Conservation (phyloP, 2,113 vertebrate genomes). For the Oncorhynchus kisutch region DNA sequence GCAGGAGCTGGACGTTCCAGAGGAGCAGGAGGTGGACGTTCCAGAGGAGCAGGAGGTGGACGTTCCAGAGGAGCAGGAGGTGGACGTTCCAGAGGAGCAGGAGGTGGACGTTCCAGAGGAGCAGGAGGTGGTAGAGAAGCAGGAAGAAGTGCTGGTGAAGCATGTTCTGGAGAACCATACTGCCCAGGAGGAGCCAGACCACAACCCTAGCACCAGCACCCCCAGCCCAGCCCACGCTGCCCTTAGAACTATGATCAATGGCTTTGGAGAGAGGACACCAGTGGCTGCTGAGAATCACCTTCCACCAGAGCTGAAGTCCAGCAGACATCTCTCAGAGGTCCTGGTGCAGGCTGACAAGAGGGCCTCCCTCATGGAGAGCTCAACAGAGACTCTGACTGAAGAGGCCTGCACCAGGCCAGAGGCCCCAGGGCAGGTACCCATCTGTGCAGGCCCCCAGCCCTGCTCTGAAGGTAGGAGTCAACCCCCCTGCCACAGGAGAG, state of each 20-base stretch:
- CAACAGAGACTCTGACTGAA: constrained; percentile 85
- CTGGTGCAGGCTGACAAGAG: constrained; percentile 63
- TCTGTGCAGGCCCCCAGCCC: constrained; percentile 22
- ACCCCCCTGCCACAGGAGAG: constrained; percentile 51
- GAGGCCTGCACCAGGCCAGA: constrained; percentile 70
- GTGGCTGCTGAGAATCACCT: constrained; percentile 41
- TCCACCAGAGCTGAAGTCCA: constrained; percentile 31
- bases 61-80: too few species aligned
- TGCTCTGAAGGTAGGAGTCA: constrained; percentile 35
- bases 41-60: too few species aligned
- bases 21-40: too few species aligned
- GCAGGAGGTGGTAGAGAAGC: not conserved
- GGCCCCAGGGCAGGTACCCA: constrained; percentile 16
- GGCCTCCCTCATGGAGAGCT: constrained; percentile 78
- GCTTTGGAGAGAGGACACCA: constrained; percentile 37
- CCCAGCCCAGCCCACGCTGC: constrained; percentile 4
- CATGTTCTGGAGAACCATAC: constrained; percentile 32
- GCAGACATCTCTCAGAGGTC: constrained; percentile 50
- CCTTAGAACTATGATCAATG: constrained; percentile 64
- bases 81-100: too few species aligned
- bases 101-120: too few species aligned
- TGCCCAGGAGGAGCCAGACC: constrained; percentile 14
- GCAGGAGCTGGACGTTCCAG: too few species aligned
- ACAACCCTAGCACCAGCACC: constrained; percentile 7
- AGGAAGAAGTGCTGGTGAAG: constrained; percentile 27